Evolutionary conservation across 2,797 vertebrate genomes (phyloP).

Genomic region (Scolopax bukidnonensis): DNA sequence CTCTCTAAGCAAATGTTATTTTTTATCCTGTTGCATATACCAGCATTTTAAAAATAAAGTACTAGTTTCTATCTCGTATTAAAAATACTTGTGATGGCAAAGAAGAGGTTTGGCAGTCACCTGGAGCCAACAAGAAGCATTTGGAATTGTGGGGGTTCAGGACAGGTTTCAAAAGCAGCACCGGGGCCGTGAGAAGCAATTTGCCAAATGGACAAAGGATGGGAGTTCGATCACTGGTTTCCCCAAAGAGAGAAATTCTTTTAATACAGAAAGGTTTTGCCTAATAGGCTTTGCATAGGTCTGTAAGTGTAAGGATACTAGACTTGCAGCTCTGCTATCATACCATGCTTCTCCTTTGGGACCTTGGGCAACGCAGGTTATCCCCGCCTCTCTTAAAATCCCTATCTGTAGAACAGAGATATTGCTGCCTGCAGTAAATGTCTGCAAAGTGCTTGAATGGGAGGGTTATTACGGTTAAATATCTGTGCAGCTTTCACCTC

Average conservation of each 20-base stretch:
- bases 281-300: not conserved
- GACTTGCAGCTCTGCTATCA: not conserved
- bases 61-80: not conserved
- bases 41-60: not conserved
- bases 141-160: not conserved
- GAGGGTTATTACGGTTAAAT: conserved; percentile 26
- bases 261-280: not conserved
- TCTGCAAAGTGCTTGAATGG: not conserved
- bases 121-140: not conserved
- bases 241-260: not conserved
- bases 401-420: not conserved
- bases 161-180: not conserved
- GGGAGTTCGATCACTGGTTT: not conserved
- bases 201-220: not conserved
- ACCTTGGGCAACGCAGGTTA: conserved; percentile 17
- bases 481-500: conserved; percentile 2
- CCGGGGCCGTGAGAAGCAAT: not conserved
- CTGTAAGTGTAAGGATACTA: not conserved
- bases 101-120: not conserved
- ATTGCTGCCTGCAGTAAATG: conserved; percentile 28
- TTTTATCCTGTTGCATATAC: not conserved
- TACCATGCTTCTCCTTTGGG: not conserved
- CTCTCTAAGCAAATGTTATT: not conserved
- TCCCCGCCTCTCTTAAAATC: conserved; percentile 22
- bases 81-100: not conserved